These are phyloP conservation scores for Diplodus puntazzo DNA, from an alignment of 2,797 vertebrate genomes.

Conservation along the genomic window DNA sequence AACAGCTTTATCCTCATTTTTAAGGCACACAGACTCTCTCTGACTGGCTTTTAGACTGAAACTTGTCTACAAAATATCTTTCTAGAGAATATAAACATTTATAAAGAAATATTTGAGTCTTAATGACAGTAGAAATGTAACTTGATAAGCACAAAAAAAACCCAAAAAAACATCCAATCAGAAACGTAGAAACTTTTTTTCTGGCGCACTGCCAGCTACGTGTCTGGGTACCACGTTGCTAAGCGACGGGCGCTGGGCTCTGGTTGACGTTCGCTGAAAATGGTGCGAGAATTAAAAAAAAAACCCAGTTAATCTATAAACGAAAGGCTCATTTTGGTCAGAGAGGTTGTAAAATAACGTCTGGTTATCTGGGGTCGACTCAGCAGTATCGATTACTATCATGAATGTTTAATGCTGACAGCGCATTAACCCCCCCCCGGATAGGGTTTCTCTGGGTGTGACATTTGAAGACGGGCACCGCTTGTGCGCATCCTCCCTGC, in stretches of 20 bases:
- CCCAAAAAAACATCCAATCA: neutral
- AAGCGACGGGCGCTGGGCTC: slow-evolving; percentile 2
- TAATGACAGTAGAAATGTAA: too few relatives aligned
- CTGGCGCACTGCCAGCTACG: neutral
- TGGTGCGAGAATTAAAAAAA: neutral
- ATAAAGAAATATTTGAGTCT: neutral
- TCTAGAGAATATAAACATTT: neutral
- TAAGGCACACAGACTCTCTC: neutral
- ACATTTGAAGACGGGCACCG: neutral
- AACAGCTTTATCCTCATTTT: too few relatives aligned
- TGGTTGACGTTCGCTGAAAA: neutral
- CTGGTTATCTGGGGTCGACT: neutral
- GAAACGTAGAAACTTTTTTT: neutral
- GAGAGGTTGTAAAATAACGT: neutral
- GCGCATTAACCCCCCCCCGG: neutral
- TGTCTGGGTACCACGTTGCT: slow-evolving; percentile 18
- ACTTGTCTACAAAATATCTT: neutral
- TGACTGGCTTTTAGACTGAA: neutral
- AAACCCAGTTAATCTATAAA: neutral
- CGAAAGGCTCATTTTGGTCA: neutral
- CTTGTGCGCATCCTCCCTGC: slow-evolving; percentile 20
- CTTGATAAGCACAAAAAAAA: too few relatives aligned
- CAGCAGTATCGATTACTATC: slow-evolving; percentile 16
- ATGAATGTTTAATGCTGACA: slow-evolving; percentile 65
- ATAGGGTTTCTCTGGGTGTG: slow-evolving; percentile 36